These are phyloP conservation scores for Congeria kusceri DNA, from an alignment of 2,888 invertebrate genomes.

Conservation along the genomic window DNA sequence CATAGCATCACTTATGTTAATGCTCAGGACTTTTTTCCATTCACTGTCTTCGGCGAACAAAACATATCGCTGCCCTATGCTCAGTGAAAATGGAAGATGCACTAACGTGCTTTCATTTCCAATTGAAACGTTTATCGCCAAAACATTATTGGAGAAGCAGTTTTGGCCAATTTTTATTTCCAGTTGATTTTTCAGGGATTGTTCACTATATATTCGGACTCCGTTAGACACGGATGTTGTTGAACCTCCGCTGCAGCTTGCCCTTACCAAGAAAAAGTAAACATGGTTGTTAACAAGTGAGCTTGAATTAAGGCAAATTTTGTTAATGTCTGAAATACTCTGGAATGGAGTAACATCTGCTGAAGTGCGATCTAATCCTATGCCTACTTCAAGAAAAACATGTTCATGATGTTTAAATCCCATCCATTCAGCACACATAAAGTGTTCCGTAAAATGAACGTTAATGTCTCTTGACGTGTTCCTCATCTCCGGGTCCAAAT, in stretches of 20 bases:
- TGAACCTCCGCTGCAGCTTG: constrained; percentile 29
- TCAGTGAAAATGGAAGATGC: not conserved
- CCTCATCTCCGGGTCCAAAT: constrained; percentile 28
- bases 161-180: not conserved
- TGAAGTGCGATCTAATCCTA: constrained; percentile 18
- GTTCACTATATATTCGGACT: constrained; percentile 11
- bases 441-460: constrained; percentile 24
- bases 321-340: not conserved
- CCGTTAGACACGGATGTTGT: constrained; percentile 49
- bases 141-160: not conserved
- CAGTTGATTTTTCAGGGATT: not conserved
- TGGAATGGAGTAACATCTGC: constrained; percentile 25
- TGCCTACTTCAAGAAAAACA: constrained; percentile 30
- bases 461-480: constrained; percentile 16
- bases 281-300: not conserved
- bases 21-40: not conserved
- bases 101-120: not conserved
- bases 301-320: not conserved
- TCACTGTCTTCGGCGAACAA: not conserved
- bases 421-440: constrained; percentile 38
- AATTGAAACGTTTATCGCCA: not conserved
- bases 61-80: not conserved
- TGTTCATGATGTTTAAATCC: constrained; percentile 42
- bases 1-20: not conserved
- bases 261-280: constrained; percentile 29